Evolutionary conservation across 1,140 invertebrate species (phyloP).

Genomic region (Drosophila orosa): DNA sequence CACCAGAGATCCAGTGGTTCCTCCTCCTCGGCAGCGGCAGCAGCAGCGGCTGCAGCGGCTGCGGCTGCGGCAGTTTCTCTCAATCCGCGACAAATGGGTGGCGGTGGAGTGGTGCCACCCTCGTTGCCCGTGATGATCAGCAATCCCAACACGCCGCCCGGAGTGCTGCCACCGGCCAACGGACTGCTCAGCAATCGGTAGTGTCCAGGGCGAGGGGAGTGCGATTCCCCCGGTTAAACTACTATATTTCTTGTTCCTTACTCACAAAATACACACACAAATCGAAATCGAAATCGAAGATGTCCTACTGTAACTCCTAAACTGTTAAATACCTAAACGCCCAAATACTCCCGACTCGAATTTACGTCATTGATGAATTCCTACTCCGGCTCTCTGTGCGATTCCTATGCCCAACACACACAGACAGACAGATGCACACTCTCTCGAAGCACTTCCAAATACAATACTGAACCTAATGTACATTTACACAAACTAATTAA

Average conservation of each 20-base stretch:
- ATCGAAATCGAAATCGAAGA: slow-evolving; percentile 13
- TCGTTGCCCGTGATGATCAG: slow-evolving; percentile 62
- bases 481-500: slow-evolving; percentile 67
- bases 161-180: slow-evolving; percentile 75
- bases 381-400: slow-evolving; percentile 80
- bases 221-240: slow-evolving; percentile 48
- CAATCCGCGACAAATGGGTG: slow-evolving; percentile 54
- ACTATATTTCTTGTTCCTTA: slow-evolving; percentile 79
- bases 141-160: slow-evolving; percentile 64
- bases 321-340: slow-evolving; percentile 33
- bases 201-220: slow-evolving; percentile 19
- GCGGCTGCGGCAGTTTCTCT: slow-evolving; percentile 20
- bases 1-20: slow-evolving; percentile 57
- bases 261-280: slow-evolving; percentile 51
- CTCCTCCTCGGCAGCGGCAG: slow-evolving; percentile 1
- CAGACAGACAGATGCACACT: slow-evolving; percentile 33
- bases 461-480: slow-evolving; percentile 70
- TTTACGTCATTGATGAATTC: slow-evolving; percentile 74
- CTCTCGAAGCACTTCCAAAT: slow-evolving; percentile 70
- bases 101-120: slow-evolving; percentile 20
- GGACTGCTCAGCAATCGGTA: slow-evolving; percentile 80
- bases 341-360: slow-evolving; percentile 65
- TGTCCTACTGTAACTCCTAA: slow-evolving; percentile 37
- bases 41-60: slow-evolving; percentile 9
- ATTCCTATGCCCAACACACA: slow-evolving; percentile 65